A percentile compares a stretch with the other conserved stretches of the same genome.
phyloP scores from a whole-genome alignment of 2,797 vertebrate genomes.

The Mycteria americana region DNA sequence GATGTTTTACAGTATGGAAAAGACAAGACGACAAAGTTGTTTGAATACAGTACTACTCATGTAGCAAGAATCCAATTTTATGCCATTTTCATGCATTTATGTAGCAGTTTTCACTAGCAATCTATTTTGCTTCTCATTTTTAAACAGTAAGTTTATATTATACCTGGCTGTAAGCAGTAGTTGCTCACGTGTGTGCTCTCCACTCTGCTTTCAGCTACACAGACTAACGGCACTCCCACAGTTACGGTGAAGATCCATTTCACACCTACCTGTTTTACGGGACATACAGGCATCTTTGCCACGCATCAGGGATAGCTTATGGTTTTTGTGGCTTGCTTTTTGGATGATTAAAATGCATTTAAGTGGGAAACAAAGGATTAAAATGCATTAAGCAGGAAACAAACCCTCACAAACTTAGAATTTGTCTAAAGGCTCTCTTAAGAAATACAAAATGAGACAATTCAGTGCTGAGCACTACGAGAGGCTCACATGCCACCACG shows the following conservation, averaged over 20 bases:
- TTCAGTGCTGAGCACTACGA: rapidly evolving
- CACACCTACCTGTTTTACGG: neutral
- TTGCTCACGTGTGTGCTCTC: rapidly evolving
- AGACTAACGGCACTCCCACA: rapidly evolving
- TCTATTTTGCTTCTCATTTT: neutral
- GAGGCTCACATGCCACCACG: neutral
- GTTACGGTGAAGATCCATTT: neutral
- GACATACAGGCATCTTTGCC: rapidly evolving
- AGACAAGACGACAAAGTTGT: neutral
- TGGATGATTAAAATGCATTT: no score
- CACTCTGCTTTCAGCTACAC: rapidly evolving
- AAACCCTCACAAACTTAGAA: neutral
- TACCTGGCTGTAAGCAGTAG: neutral
- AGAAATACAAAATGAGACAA: neutral
- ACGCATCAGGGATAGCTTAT: rapidly evolving
- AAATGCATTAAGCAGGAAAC: neutral
- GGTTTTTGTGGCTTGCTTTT: neutral
- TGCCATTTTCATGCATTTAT: neutral
- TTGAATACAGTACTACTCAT: neutral
- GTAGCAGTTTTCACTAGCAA: neutral
- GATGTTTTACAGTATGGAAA: neutral
- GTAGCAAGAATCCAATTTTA: no score
- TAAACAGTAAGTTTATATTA: rapidly evolving
- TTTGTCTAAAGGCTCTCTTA: neutral
- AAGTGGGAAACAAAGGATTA: neutral